phyloP scores from a whole-genome alignment of 1,140 invertebrate species.

The Agrilus planipennis region DNA sequence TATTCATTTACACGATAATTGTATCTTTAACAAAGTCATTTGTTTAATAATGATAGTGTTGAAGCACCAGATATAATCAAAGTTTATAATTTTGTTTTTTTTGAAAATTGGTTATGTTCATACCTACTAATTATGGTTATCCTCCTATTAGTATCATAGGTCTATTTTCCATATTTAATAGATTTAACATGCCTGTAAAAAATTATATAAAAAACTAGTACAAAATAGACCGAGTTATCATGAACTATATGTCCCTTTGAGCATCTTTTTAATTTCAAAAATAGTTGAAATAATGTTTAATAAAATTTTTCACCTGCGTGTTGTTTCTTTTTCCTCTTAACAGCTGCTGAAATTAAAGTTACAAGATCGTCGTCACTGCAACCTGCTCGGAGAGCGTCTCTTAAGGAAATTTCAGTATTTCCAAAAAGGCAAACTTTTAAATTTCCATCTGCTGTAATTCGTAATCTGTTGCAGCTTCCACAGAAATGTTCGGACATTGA shows the following conservation, averaged over 20 bases:
- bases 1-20: too few relatives aligned
- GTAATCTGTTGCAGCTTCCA: constrained; percentile 73
- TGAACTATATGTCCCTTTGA: background rate
- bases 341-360: constrained; percentile 62
- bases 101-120: too few relatives aligned
- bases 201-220: constrained; percentile 1
- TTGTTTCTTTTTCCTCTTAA: constrained; percentile 76
- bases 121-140: constrained; percentile 39
- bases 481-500: constrained; percentile 95
- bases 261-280: too few relatives aligned
- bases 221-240: background rate
- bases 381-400: constrained; percentile 64
- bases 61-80: too few relatives aligned
- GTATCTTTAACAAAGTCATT: too few relatives aligned
- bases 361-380: constrained; percentile 54
- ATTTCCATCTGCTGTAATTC: constrained; percentile 97
- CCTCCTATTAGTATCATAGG: constrained; percentile 99
- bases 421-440: constrained; percentile 95
- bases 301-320: constrained; percentile 64
- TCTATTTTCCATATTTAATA: constrained; percentile 87
- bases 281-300: background rate
- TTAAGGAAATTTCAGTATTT: constrained; percentile 81
- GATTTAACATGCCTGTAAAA: constrained; percentile 86
- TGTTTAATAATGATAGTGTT: too few relatives aligned
- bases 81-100: too few relatives aligned